Percentiles rank a stretch among this genome's conserved stretches.
phyloP scores from a whole-genome alignment of 2,113 vertebrate species.

The Bombycilla garrulus region DNA sequence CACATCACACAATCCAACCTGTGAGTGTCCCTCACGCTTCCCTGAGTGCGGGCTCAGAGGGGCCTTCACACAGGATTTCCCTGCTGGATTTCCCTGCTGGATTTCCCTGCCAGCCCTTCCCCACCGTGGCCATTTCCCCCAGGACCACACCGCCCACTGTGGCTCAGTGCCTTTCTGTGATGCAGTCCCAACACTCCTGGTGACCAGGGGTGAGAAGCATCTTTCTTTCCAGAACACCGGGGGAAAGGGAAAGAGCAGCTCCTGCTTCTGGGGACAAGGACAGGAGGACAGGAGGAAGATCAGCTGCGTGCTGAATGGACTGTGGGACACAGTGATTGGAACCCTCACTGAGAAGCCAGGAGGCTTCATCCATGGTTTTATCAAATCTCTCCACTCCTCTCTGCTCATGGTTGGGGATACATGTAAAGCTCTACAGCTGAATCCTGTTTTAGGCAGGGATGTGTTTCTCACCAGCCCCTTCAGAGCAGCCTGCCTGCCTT shows the following conservation, averaged over 20 bases:
- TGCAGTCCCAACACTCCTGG: not conserved
- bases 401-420: not conserved
- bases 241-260: not conserved
- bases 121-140: not conserved
- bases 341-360: not conserved
- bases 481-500: not conserved
- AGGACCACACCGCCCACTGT: not conserved
- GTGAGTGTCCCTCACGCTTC: not conserved
- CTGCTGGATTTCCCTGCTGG: not conserved
- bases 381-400: not conserved
- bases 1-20: accelerated
- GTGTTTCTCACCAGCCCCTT: not conserved
- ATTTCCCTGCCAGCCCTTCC: not conserved
- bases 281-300: not conserved
- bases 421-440: not conserved
- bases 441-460: not conserved
- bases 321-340: not conserved
- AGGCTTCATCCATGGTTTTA: not conserved
- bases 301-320: accelerated
- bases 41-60: not conserved
- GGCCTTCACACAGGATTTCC: not conserved
- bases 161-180: not conserved
- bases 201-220: not conserved
- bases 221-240: not conserved
- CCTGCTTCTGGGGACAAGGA: not conserved